phyloP scores from a whole-genome alignment of 2,113 vertebrate species.

The Eulemur rufifrons region DNA sequence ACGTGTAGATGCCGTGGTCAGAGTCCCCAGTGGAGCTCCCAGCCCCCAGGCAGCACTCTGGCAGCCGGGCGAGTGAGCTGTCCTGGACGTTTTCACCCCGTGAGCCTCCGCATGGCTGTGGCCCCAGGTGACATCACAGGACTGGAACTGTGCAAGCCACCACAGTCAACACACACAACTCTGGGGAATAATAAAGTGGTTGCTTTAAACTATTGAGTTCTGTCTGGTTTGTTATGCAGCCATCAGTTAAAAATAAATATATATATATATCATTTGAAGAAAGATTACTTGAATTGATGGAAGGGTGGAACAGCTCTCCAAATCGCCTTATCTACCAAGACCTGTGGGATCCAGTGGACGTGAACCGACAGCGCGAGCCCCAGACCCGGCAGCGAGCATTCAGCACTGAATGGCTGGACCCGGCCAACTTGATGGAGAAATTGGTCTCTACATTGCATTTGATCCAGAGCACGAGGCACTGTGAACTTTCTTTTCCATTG shows the following conservation, averaged over 20 bases:
- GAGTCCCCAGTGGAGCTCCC: neutral
- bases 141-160: neutral
- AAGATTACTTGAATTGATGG: neutral
- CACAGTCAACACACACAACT: neutral
- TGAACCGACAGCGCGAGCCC: too few relatives aligned
- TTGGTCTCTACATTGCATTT: neutral
- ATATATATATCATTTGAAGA: neutral
- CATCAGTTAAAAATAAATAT: neutral
- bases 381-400: neutral
- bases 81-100: neutral
- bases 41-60: too few relatives aligned
- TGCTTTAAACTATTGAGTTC: neutral
- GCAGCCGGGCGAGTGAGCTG: neutral
- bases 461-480: neutral
- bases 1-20: neutral
- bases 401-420: neutral
- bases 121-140: neutral
- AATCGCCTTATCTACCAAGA: neutral
- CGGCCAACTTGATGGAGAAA: neutral
- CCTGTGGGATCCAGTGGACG: neutral
- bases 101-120: neutral
- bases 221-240: neutral
- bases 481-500: neutral
- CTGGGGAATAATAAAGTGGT: neutral
- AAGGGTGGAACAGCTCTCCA: neutral